Evolutionary conservation across 2,113 vertebrate genomes (phyloP).

Genomic region (Tyrannus savana): DNA sequence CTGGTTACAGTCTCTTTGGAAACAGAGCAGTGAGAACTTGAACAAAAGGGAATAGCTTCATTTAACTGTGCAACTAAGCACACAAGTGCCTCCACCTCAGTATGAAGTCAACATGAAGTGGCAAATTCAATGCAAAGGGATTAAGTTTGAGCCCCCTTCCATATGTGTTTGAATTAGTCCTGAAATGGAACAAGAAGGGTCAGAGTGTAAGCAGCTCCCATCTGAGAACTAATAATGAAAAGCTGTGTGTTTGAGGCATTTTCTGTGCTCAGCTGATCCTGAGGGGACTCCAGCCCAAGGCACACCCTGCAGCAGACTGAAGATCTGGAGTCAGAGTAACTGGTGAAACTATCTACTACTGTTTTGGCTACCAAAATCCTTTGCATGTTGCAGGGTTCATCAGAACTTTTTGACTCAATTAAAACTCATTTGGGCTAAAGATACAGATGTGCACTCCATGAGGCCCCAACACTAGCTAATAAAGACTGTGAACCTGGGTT

Average conservation of each 20-base stretch:
- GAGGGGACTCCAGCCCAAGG: not conserved
- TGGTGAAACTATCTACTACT: not conserved
- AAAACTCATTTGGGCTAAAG: not conserved
- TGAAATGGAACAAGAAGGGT: not conserved
- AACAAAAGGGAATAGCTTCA: not conserved
- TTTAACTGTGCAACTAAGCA: not conserved
- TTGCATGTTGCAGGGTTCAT: not conserved
- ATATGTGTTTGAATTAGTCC: not conserved
- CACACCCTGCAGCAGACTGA: not conserved
- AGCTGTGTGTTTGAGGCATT: not conserved
- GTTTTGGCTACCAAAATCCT: not conserved
- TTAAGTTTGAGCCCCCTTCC: not conserved
- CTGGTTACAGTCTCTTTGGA: not conserved
- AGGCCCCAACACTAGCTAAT: not conserved
- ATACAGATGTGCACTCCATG: not conserved
- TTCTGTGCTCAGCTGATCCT: not conserved
- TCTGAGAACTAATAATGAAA: not conserved
- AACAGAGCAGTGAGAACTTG: not conserved
- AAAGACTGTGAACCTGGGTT: not conserved
- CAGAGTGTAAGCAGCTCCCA: not conserved
- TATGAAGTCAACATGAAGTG: not conserved
- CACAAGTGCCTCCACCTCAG: not conserved
- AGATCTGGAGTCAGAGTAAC: not conserved
- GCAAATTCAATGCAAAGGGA: not conserved
- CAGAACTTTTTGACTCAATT: not conserved